Percentiles rank a stretch among this genome's conserved stretches.
Conservation (phyloP, 1,140 invertebrate genomes). For the Hyposmocoma kahamanoa region DNA sequence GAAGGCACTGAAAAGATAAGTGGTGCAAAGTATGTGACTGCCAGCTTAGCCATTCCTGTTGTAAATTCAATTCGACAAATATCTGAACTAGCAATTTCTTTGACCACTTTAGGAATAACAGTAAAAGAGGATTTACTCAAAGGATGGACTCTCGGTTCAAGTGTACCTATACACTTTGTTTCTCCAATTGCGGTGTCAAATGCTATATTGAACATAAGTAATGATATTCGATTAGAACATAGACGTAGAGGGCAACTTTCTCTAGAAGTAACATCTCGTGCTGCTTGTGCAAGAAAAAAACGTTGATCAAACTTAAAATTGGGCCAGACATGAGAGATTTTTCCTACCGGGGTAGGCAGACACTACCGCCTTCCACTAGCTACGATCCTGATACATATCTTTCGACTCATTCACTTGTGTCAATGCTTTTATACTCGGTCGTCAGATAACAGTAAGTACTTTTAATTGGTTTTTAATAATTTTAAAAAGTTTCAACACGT, state of each 20-base stretch:
- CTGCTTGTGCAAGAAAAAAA: background rate
- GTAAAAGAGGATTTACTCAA: slow-evolving; percentile 25
- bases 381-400: too few species aligned
- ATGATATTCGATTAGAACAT: slow-evolving; percentile 23
- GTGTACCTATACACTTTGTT: slow-evolving; percentile 36
- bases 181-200: slow-evolving; percentile 20
- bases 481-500: too few species aligned
- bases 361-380: too few species aligned
- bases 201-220: slow-evolving; percentile 23
- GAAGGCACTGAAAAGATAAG: slow-evolving; percentile 26
- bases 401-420: too few species aligned
- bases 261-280: slow-evolving; percentile 9
- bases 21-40: slow-evolving; percentile 26
- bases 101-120: slow-evolving; percentile 17
- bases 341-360: too few species aligned
- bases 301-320: background rate
- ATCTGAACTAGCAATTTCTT: slow-evolving; percentile 12
- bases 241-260: slow-evolving; percentile 25
- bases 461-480: too few species aligned
- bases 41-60: slow-evolving; percentile 33
- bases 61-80: slow-evolving; percentile 18
- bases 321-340: slow-evolving; percentile 5
- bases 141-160: slow-evolving; percentile 46
- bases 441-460: too few species aligned
- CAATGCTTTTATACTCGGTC: too few species aligned